Evolutionary conservation across 2,797 vertebrate species (phyloP).

Genomic region (Pristis pectinata): DNA sequence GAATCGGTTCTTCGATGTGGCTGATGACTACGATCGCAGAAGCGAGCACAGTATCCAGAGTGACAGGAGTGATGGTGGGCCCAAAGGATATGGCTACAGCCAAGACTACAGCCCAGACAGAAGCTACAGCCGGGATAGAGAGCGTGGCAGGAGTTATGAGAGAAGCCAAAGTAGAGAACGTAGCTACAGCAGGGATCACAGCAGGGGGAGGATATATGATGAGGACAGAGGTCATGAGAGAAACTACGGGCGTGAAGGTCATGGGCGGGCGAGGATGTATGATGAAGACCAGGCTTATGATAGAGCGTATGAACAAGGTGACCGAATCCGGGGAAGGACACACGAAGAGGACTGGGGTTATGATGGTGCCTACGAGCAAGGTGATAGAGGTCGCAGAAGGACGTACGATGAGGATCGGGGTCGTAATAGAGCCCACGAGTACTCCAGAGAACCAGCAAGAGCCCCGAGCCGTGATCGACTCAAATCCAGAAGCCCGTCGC

Average conservation of each 20-base stretch:
- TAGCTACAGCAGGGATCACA: conserved; percentile 14
- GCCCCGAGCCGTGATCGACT: conserved; percentile 69
- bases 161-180: neutral
- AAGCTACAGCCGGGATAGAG: neutral
- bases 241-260: conserved; percentile 45
- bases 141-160: conserved; percentile 16
- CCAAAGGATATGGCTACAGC: conserved; percentile 53
- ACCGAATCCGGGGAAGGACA: neutral
- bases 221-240: conserved; percentile 48
- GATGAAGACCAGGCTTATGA: conserved; percentile 44
- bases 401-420: conserved; percentile 38
- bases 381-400: neutral
- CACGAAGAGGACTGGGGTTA: neutral
- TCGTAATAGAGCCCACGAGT: conserved; percentile 51
- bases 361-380: neutral
- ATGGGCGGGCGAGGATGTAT: neutral
- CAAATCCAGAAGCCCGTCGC: conserved; percentile 64
- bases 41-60: conserved; percentile 71
- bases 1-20: conserved; percentile 65
- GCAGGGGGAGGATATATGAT: neutral
- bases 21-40: conserved; percentile 77
- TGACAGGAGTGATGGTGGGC: conserved; percentile 65
- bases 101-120: conserved; percentile 60
- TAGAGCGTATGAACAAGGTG: conserved; percentile 49
- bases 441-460: conserved; percentile 50